phyloP scores from a whole-genome alignment of 2,888 invertebrate genomes.

The Hedychridium roseum region DNA sequence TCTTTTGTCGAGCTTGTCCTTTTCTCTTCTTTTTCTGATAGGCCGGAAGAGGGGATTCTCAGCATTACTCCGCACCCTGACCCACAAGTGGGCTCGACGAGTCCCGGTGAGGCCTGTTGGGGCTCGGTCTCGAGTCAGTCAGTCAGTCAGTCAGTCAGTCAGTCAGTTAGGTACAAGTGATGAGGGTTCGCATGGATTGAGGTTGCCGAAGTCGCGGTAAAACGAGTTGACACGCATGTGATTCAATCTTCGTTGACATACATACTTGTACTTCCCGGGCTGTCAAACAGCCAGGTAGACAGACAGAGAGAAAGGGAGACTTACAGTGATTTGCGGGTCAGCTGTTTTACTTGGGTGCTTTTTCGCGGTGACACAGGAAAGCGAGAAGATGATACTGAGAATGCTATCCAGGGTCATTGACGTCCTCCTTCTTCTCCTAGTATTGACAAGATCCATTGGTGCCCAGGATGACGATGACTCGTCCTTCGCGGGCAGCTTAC shows the following conservation, averaged over 20 bases:
- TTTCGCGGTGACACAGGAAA: conserved; percentile 12
- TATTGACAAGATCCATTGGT: conserved; percentile 35
- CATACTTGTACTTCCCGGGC: too few relatives aligned
- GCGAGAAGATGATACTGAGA: conserved; percentile 37
- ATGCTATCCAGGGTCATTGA: conserved; percentile 28
- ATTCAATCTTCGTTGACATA: too few relatives aligned
- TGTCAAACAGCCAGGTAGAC: too few relatives aligned
- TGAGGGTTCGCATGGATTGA: conserved; percentile 55
- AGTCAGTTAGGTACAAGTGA: conserved; percentile 39
- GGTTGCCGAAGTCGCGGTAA: conserved; percentile 49
- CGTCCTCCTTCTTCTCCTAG: conserved; percentile 41
- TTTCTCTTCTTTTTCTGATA: conserved; percentile 28
- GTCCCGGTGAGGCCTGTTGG: too few relatives aligned
- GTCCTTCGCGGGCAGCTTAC: conserved; percentile 83
- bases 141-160: conserved; percentile 36
- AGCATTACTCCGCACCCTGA: conserved; percentile 55
- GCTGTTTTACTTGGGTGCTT: too few relatives aligned
- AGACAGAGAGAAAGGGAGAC: conserved; percentile 12
- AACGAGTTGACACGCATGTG: conserved; percentile 38
- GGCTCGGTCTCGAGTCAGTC: conserved; percentile 32
- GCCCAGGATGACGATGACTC: conserved; percentile 73
- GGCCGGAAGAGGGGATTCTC: conserved; percentile 31
- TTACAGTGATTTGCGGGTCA: too few relatives aligned
- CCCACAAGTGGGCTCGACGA: conserved; percentile 59
- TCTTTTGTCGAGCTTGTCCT: conserved; percentile 32